Base-by-base conservation (phyloP, 2,113 vertebrate genomes). In the Forbesichthys papilliferus region DNA sequence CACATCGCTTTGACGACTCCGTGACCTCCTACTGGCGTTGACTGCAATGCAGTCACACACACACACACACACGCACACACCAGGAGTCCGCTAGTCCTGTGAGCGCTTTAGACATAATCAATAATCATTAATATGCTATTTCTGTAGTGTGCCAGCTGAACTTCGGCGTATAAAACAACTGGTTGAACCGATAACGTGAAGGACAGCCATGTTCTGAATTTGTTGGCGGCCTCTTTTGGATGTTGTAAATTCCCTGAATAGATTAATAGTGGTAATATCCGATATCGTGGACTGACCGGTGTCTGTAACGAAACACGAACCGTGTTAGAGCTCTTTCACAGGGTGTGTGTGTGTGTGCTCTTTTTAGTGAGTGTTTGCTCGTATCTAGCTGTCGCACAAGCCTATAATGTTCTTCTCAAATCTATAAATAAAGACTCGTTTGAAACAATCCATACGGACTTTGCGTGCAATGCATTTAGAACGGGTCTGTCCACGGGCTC, bases 231-330 rank as follows among this genome's bases (percentile, higher is more conserved):
- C 9, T 63, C 20, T 18, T 56, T 53, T 46, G 16, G 68, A 56
- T 54, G 60, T 68, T 68, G 48, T 77, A 74, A 85, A 87, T 48
- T 69, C 66, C 61, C 62, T 55, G 59, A 81, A 80, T 78, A 75
- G 65, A 77, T 81, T 67, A 61, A 82, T 66, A 47, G 61, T 59
- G 68, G 75, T 78, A 74, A 83, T 56, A 1, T 74, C 74, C 60
- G 64, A 64, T 27, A 48, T 57, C 48, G 18, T 57, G 65, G 57
- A 63, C 71, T 67, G 57, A 47, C 61, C 9, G 16, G 69, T 20
- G 64, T 73, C 58, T 59, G 63, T 51, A 73, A 60, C 55, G 11
- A 47, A 70, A 1, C 36, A 8, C 36, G 36, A 42, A 42, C 36
- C 36, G 5, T 42, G 36, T 42, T 5, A 42, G 36, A 42, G 36